A percentile compares a stretch with the other conserved stretches of the same genome.
Evolutionary conservation across 2,113 vertebrate genomes (phyloP).

Genomic region (Mus pahari): DNA sequence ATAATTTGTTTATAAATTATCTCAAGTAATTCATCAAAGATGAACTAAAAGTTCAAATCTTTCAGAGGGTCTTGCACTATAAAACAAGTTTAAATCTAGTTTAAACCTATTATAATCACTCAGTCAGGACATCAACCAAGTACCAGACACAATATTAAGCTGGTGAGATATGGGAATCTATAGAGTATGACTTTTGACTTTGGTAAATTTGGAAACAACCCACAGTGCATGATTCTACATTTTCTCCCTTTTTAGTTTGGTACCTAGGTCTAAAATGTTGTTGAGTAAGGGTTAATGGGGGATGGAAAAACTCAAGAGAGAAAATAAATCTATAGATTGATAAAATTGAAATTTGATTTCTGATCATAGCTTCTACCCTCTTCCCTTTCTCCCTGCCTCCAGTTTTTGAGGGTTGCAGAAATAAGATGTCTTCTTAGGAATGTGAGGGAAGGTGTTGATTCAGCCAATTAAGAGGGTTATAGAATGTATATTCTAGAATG

Average conservation of each 20-base stretch:
- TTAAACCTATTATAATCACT: not conserved
- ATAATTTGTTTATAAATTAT: not conserved
- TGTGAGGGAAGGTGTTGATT: not conserved
- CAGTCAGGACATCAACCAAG: not conserved
- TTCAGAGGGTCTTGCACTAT: not conserved
- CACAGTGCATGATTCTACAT: not conserved
- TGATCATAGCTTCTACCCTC: not conserved
- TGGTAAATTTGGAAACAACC: not conserved
- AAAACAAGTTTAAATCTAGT: not conserved
- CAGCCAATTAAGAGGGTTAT: not conserved
- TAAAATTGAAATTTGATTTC: slow-evolving; percentile 16
- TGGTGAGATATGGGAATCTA: not conserved
- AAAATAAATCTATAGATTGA: not conserved
- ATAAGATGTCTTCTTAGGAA: not conserved
- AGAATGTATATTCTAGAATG: too few relatives aligned
- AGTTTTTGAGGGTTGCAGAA: not conserved
- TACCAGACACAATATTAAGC: not conserved
- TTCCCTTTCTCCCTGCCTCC: not conserved
- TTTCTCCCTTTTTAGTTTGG: not conserved
- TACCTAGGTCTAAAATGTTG: not conserved
- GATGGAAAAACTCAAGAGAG: not conserved
- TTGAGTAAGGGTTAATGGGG: not conserved
- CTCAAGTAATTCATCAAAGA: not conserved
- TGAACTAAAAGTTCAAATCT: not conserved
- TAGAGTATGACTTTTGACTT: not conserved